Evolutionary conservation across 2,113 vertebrate species (phyloP).

Genomic region (Equus quagga): DNA sequence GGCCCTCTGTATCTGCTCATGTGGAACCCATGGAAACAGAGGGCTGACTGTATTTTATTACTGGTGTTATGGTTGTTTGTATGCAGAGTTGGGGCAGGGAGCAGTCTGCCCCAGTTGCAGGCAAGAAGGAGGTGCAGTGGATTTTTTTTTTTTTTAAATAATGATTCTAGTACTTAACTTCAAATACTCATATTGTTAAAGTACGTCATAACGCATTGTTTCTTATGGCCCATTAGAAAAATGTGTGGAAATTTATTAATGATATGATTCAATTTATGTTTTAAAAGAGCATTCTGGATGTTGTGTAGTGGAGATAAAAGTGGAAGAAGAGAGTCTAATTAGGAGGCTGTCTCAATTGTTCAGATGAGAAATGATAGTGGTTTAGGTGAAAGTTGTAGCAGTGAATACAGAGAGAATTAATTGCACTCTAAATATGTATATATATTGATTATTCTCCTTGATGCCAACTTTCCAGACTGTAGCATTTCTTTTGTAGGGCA

Average conservation of each 20-base stretch:
- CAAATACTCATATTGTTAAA: conserved; percentile 20
- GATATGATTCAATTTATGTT: background rate
- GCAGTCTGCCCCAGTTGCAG: background rate
- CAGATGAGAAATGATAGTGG: background rate
- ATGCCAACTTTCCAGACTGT: background rate
- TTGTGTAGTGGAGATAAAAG: background rate
- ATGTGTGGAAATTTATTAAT: conserved; percentile 38
- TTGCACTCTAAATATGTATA: background rate
- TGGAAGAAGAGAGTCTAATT: background rate
- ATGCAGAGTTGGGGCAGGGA: background rate
- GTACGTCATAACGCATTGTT: background rate
- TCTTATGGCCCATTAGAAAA: conserved; percentile 14
- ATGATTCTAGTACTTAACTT: background rate
- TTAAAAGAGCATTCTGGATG: background rate
- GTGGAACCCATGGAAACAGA: too few species aligned
- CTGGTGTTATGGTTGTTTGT: background rate
- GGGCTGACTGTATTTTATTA: background rate
- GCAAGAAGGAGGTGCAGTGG: background rate
- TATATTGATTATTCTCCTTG: background rate
- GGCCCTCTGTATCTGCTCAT: too few species aligned
- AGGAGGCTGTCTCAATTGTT: background rate
- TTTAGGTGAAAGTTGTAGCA: background rate
- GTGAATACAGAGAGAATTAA: background rate
- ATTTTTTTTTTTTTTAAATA: background rate
- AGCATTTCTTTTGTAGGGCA: conserved; percentile 24